Percentiles rank a stretch among this genome's conserved stretches.
Evolutionary conservation across 2,113 vertebrate genomes (phyloP).

Genomic region (Ophthalmolycus amberensis): DNA sequence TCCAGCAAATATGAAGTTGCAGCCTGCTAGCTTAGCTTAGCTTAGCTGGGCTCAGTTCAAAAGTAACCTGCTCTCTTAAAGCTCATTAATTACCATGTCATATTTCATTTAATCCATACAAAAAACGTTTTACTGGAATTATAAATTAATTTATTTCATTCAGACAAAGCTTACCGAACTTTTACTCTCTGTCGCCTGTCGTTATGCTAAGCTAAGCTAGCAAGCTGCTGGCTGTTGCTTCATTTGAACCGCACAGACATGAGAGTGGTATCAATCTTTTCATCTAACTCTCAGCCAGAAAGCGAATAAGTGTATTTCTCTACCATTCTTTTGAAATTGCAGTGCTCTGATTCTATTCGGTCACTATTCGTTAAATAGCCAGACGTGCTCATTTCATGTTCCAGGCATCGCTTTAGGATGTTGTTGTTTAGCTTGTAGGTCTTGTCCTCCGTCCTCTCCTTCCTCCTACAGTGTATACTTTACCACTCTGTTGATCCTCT

Average conservation of each 20-base stretch:
- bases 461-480: slow-evolving; percentile 13
- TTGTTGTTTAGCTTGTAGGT: not conserved
- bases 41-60: not conserved
- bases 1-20: not conserved
- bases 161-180: not conserved
- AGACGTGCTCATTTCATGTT: not conserved
- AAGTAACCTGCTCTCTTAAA: not conserved
- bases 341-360: not conserved
- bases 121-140: not conserved
- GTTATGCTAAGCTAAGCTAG: not conserved
- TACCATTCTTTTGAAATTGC: not conserved
- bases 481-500: slow-evolving; percentile 8
- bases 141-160: not conserved
- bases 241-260: not conserved
- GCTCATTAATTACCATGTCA: not conserved
- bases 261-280: not conserved
- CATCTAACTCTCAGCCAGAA: not conserved
- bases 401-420: not conserved
- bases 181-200: not conserved
- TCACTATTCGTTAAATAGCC: not conserved
- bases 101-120: not conserved
- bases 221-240: not conserved
- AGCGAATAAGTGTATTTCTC: not conserved
- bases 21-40: not conserved
- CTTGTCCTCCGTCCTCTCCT: slow-evolving; percentile 7